Percentiles rank a stretch among this genome's conserved stretches.
These are phyloP conservation scores for Orchesellides sinensis DNA, from an alignment of 2,888 invertebrate species.

Conservation along the genomic window DNA sequence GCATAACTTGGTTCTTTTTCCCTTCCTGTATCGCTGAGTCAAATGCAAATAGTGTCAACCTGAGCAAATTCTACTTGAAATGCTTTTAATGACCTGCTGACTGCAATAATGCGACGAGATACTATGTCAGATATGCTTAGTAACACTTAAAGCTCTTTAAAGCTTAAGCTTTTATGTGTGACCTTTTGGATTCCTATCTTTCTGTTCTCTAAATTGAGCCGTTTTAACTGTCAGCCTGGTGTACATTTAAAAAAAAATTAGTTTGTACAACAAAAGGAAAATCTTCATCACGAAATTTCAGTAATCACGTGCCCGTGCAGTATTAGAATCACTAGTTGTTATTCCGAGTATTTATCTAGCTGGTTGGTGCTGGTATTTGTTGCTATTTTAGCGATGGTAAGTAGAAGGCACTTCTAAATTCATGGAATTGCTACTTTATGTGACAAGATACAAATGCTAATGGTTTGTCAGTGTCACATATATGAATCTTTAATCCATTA, in stretches of 20 bases:
- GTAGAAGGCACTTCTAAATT: not conserved
- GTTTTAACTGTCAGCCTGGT: not conserved
- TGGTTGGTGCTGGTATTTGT: not conserved
- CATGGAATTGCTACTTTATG: constrained; percentile 4
- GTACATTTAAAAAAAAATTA: constrained; percentile 1
- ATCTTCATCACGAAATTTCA: not conserved
- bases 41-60: not conserved
- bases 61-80: not conserved
- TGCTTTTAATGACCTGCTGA: not conserved
- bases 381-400: not conserved
- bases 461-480: constrained; percentile 48
- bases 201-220: constrained; percentile 1
- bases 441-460: constrained; percentile 47
- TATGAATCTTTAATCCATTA: constrained; percentile 11
- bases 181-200: not conserved
- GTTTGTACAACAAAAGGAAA: not conserved
- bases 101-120: not conserved
- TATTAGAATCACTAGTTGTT: not conserved
- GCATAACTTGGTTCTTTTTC: not conserved
- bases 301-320: not conserved
- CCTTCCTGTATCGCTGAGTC: not conserved
- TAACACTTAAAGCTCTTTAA: not conserved
- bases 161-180: not conserved
- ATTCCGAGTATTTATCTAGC: too few relatives aligned
- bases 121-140: too few relatives aligned